phyloP scores from a whole-genome alignment of 2,797 vertebrate genomes.

The Ambastaia sidthimunki region DNA sequence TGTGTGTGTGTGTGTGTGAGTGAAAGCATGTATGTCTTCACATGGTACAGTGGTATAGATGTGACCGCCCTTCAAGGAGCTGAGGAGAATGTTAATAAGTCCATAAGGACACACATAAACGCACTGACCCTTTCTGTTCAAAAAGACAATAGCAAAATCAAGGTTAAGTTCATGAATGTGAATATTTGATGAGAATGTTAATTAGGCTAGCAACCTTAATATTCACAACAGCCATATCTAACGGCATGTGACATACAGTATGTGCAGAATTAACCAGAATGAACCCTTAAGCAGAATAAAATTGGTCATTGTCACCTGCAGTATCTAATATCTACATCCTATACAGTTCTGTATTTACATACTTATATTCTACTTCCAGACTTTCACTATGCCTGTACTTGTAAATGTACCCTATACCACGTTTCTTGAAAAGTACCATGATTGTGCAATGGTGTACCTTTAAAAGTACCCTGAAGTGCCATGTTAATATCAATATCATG shows the following conservation, averaged over 20 bases:
- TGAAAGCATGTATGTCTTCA: constrained; percentile 32
- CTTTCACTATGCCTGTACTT: neutral
- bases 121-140: constrained; percentile 56
- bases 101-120: constrained; percentile 56
- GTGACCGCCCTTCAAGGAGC: constrained; percentile 73
- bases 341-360: neutral
- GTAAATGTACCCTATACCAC: too few relatives aligned
- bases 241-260: constrained; percentile 67
- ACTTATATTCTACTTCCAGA: neutral
- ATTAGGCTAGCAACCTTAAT: constrained; percentile 70
- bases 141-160: constrained; percentile 67
- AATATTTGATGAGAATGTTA: constrained; percentile 71
- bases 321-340: too few relatives aligned
- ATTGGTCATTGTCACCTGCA: neutral
- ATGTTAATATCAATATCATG: neutral
- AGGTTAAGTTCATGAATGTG: constrained; percentile 73
- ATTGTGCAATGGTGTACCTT: neutral
- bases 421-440: neutral
- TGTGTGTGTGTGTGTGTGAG: constrained; percentile 17
- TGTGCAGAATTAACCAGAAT: constrained; percentile 60
- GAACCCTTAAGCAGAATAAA: constrained; percentile 22
- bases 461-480: neutral
- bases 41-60: constrained; percentile 52
- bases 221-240: constrained; percentile 61
- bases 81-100: constrained; percentile 76